Conservation (phyloP, 2,113 vertebrate genomes). For the Bucco capensis region DNA sequence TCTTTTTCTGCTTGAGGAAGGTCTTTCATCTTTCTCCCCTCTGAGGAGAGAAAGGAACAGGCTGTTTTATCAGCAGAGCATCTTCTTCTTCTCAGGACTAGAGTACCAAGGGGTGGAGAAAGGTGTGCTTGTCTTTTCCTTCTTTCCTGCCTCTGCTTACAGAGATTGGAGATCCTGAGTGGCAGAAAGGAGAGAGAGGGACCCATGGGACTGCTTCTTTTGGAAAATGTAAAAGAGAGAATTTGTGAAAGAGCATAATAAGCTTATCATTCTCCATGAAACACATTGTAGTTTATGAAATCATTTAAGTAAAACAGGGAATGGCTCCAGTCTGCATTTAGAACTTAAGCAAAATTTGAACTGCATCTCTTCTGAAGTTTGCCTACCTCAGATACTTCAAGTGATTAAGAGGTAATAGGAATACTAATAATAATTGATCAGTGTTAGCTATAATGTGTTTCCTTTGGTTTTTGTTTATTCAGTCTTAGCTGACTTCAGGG, state of each 20-base stretch:
- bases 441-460: background rate
- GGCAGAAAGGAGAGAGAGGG: background rate
- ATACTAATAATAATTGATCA: background rate
- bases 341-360: background rate
- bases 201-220: background rate
- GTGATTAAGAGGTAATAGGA: background rate
- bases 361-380: background rate
- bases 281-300: background rate
- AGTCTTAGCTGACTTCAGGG: background rate
- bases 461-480: background rate
- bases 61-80: background rate
- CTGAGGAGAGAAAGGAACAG: background rate
- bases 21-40: background rate
- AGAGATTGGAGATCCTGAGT: background rate
- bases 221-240: background rate
- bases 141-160: background rate
- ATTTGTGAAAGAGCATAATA: background rate
- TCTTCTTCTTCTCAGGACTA: background rate
- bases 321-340: background rate
- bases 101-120: background rate
- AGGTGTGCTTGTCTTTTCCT: background rate
- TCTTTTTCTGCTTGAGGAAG: background rate
- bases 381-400: background rate
- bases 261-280: too few species aligned
- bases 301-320: background rate